Percentiles rank a stretch among this genome's conserved stretches.
These are phyloP conservation scores for Achlya flavicornis DNA, from an alignment of 2,888 invertebrate genomes.

Conservation along the genomic window DNA sequence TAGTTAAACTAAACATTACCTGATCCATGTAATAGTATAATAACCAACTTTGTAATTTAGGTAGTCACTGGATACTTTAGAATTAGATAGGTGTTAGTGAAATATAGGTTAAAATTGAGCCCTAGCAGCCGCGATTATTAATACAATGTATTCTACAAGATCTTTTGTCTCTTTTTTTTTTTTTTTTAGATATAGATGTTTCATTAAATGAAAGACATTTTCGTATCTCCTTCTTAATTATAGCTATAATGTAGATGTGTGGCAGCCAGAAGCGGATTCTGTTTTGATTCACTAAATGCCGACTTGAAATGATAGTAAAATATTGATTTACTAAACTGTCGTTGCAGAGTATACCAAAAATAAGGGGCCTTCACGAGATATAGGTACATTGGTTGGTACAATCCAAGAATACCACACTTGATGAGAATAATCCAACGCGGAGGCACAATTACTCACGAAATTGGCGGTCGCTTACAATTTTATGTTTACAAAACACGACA, in stretches of 20 bases:
- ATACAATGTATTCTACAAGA: not conserved
- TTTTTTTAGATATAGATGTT: not conserved
- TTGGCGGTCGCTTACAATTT: constrained; percentile 19
- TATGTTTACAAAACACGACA: constrained; percentile 35
- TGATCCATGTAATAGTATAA: too few species aligned
- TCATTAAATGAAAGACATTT: too few species aligned
- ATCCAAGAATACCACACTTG: not conserved
- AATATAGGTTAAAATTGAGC: not conserved
- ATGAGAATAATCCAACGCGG: constrained; percentile 6
- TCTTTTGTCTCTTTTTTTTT: not conserved
- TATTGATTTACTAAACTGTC: not conserved
- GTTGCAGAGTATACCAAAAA: not conserved
- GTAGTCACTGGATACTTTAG: too few species aligned
- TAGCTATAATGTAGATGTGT: not conserved
- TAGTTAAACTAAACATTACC: too few species aligned
- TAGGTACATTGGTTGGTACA: not conserved
- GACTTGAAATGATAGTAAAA: not conserved
- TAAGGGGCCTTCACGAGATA: not conserved
- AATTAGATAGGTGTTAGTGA: too few species aligned
- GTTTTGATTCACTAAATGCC: not conserved
- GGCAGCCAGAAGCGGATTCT: not conserved
- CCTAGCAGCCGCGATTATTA: not conserved
- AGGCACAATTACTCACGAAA: constrained; percentile 25
- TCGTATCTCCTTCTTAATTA: too few species aligned
- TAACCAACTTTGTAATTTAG: not conserved